A percentile compares a stretch with the other conserved stretches of the same genome.
These are phyloP conservation scores for Ceratoteleas bidentatus DNA, from an alignment of 1,140 invertebrate species.

Conservation along the genomic window DNA sequence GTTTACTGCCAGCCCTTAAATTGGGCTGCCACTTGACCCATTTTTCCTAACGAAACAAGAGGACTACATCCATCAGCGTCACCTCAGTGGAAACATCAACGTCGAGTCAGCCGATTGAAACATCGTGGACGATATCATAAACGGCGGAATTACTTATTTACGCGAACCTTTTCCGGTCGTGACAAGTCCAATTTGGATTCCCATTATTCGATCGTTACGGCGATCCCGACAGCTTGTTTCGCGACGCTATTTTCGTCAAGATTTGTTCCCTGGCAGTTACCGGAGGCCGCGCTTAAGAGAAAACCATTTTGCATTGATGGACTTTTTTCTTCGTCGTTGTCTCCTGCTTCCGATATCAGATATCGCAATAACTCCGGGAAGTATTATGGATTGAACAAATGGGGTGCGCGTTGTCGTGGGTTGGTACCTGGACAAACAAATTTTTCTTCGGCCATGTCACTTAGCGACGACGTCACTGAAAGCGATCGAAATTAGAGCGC, in stretches of 20 bases:
- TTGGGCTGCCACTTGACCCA: neutral
- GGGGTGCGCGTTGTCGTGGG: too few species aligned
- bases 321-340: too few species aligned
- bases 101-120: neutral
- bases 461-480: too few species aligned
- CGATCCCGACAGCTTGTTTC: slow-evolving; percentile 13
- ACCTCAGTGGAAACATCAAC: neutral
- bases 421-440: too few species aligned
- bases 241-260: slow-evolving; percentile 1
- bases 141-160: neutral
- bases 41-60: neutral
- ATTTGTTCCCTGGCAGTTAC: neutral
- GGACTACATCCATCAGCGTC: neutral
- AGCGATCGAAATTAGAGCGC: too few species aligned
- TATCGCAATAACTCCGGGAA: too few species aligned
- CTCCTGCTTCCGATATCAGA: too few species aligned
- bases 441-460: too few species aligned
- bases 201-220: slow-evolving; percentile 15
- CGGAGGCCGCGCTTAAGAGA: too few species aligned
- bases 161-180: neutral
- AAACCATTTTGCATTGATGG: too few species aligned
- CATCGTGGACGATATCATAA: neutral
- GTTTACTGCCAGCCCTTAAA: neutral
- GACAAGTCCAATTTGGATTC: slow-evolving; percentile 8
- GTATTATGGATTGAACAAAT: too few species aligned